Evolutionary conservation across 2,888 invertebrate species (phyloP), one percentile per base, ranked within the genome.

Genomic region (Morpho deidamia): DNA sequence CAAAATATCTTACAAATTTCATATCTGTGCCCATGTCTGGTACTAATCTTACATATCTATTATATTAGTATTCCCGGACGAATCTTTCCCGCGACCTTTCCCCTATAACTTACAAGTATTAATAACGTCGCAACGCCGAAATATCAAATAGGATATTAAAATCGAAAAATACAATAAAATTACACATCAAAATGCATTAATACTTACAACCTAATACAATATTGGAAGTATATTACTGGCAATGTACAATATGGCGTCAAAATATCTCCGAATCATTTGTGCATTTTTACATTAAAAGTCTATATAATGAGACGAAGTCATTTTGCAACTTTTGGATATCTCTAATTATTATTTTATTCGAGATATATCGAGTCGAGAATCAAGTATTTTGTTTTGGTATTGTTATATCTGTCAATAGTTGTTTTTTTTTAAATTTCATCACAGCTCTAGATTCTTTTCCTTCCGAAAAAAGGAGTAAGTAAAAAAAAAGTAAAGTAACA

Each of bases 171-270:
- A 64, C 62, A 66, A 57, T 32, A 49, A 49, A 42, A 49, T 34
- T 42, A 70, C 68, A 72, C 71, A 70, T 72, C 69, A 60, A 74
- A 74, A 74, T 71, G 70, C 71, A 65, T 68, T 64, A 69, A 71
- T 68, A 74, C 72, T 73, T 72, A 76, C 61, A 63, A 12, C 9
- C 49, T 49, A 49, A 63, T 67, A 69, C 57, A 69, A 65, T 66
- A 70, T 42, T 70, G 69, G 71, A 72, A 71, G 70, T 70, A 42
- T 42, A 60, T 64, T 62, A 65, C 63, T 72, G 73, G 72, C 72
- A 69, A 71, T 71, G 64, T 73, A 71, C 66, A 70, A 66, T 58
- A 61, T 65, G 63, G 64, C 67, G 61, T 63, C 58, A 44, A 61
- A 59, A 59, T 55, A 44, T 60, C 58, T 54, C 43, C 51, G 60